These are phyloP conservation scores for Anoplophora glabripennis DNA, from an alignment of 1,140 invertebrate species.

Conservation along the genomic window DNA sequence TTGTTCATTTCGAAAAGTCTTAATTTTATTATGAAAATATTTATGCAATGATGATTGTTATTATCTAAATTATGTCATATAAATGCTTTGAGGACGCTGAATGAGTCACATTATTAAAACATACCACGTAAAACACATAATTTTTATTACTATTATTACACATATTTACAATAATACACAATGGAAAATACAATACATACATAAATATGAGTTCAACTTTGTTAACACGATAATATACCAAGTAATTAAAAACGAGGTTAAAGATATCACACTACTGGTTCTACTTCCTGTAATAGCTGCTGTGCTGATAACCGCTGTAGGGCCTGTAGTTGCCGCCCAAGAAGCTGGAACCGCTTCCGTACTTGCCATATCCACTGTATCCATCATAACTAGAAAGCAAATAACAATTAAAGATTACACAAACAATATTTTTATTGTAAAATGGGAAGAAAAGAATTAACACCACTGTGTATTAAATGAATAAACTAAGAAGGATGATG, in stretches of 20 bases:
- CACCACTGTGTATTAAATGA: too few relatives aligned
- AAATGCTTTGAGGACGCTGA: neutral
- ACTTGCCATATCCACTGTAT: conserved; percentile 1
- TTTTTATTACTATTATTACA: neutral
- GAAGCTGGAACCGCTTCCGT: neutral
- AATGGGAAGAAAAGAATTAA: too few relatives aligned
- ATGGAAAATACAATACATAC: too few relatives aligned
- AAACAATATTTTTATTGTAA: too few relatives aligned
- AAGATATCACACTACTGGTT: neutral
- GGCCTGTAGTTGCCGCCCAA: conserved; percentile 5
- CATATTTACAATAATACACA: neutral
- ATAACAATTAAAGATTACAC: too few relatives aligned
- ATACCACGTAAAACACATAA: neutral
- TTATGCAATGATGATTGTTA: too few relatives aligned
- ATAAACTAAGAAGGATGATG: too few relatives aligned
- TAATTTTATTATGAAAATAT: too few relatives aligned
- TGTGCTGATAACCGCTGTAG: neutral
- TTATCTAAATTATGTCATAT: too few relatives aligned
- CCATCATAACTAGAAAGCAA: conserved; percentile 1
- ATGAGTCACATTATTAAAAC: neutral
- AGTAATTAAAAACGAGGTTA: neutral
- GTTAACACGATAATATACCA: too few relatives aligned
- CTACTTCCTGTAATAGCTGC: conserved; percentile 1
- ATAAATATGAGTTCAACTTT: too few relatives aligned
- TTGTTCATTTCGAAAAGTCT: too few relatives aligned